Conservation (phyloP, 2,888 invertebrate species). For the Onthophagus sagittarius region DNA sequence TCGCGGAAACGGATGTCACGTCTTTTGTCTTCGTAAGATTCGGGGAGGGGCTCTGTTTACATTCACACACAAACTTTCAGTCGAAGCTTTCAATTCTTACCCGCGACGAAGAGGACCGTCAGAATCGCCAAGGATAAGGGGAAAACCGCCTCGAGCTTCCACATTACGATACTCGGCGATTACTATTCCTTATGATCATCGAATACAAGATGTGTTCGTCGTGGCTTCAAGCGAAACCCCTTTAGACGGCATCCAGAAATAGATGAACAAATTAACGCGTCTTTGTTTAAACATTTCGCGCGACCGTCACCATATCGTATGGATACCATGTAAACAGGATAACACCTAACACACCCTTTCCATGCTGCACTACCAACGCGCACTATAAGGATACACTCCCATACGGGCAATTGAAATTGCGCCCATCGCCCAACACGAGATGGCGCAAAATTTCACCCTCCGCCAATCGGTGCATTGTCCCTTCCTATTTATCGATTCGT, state of each 20-base stretch:
- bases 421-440: conserved; percentile 19
- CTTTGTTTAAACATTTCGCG: conserved; percentile 33
- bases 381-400: conserved; percentile 40
- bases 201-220: conserved; percentile 41
- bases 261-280: conserved; percentile 5
- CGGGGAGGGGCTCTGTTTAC: conserved; percentile 51
- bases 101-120: conserved; percentile 44
- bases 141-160: conserved; percentile 40
- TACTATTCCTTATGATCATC: conserved; percentile 40
- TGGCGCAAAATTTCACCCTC: conserved; percentile 38
- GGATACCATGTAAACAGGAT: conserved; percentile 25
- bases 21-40: conserved; percentile 40
- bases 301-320: conserved; percentile 34
- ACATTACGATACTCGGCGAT: conserved; percentile 34
- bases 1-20: not conserved
- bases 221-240: conserved; percentile 34
- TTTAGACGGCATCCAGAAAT: not conserved
- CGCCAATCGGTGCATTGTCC: conserved; percentile 37
- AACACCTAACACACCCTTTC: conserved; percentile 38
- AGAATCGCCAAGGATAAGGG: conserved; percentile 41
- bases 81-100: conserved; percentile 43
- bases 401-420: conserved; percentile 38
- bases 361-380: conserved; percentile 36
- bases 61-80: too few relatives aligned
- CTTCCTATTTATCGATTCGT: conserved; percentile 35